A percentile compares a stretch with the other conserved stretches of the same genome.
Evolutionary conservation across 2,113 vertebrate genomes (phyloP).

Genomic region (Cephalophus harveyi): DNA sequence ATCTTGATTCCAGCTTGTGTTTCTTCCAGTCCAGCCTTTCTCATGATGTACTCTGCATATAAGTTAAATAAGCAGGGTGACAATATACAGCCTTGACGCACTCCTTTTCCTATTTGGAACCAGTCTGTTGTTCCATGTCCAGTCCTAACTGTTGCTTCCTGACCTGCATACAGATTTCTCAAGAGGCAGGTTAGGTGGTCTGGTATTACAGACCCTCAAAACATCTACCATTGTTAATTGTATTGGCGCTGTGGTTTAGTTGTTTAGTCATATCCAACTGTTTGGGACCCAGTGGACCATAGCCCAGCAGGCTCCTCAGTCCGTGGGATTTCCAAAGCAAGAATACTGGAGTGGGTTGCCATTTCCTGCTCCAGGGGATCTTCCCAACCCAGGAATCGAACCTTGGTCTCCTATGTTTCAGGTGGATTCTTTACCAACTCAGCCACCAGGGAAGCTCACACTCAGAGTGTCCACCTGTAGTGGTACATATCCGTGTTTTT

Average conservation of each 20-base stretch:
- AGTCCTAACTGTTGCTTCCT: no score
- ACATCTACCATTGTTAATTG: not conserved
- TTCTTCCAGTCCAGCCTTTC: no score
- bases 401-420: not conserved
- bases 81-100: no score
- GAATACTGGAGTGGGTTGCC: not conserved
- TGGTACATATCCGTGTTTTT: not conserved
- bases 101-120: no score
- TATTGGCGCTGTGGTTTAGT: not conserved
- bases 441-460: not conserved
- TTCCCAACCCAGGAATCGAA: accelerated
- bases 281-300: not conserved
- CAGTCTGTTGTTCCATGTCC: no score
- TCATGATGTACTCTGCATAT: no score
- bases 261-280: not conserved
- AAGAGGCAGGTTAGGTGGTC: no score
- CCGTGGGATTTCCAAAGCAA: not conserved
- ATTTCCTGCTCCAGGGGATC: not conserved
- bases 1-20: no score
- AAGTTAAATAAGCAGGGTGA: no score
- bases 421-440: not conserved
- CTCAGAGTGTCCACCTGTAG: not conserved
- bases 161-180: no score
- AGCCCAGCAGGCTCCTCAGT: not conserved
- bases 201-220: not conserved